These are phyloP conservation scores for Darevskia nairensis DNA, from an alignment of 2,797 vertebrate species.

Conservation along the genomic window DNA sequence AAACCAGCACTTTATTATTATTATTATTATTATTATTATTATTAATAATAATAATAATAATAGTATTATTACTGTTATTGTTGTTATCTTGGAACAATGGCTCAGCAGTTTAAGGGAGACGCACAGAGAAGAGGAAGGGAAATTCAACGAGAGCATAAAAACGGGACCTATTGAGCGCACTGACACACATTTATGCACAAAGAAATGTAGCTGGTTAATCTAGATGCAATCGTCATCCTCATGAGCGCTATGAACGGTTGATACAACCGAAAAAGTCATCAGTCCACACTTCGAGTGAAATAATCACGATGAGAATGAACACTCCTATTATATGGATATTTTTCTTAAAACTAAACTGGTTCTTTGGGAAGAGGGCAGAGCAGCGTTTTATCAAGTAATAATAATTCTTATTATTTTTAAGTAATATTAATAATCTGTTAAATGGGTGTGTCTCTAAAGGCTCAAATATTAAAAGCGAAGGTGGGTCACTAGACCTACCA, in stretches of 20 bases:
- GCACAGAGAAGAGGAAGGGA: not conserved
- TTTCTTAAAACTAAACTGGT: not conserved
- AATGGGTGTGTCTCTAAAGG: not conserved
- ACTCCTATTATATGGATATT: not conserved
- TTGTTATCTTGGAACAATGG: slow-evolving; percentile 54
- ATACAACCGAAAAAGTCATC: slow-evolving; percentile 55
- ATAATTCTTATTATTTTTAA: not conserved
- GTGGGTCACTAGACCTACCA: slow-evolving; percentile 45
- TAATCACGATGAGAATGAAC: not conserved
- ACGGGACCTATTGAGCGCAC: no score
- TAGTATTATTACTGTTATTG: no score
- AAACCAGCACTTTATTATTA: slow-evolving; percentile 65
- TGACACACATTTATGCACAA: not conserved
- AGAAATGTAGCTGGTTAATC: not conserved
- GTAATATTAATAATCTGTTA: not conserved
- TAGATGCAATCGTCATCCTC: not conserved
- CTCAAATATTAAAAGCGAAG: not conserved
- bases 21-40: slow-evolving; percentile 29
- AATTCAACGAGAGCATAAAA: not conserved
- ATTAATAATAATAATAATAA: no score
- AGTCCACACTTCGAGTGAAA: slow-evolving; percentile 17
- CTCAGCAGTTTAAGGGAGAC: slow-evolving; percentile 12
- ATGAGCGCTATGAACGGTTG: slow-evolving; percentile 54
- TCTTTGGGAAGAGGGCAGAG: not conserved
- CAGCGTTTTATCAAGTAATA: not conserved